Percentiles rank a stretch among this genome's conserved stretches.
phyloP scores from a whole-genome alignment of 2,113 vertebrate species.

The Equus przewalskii region DNA sequence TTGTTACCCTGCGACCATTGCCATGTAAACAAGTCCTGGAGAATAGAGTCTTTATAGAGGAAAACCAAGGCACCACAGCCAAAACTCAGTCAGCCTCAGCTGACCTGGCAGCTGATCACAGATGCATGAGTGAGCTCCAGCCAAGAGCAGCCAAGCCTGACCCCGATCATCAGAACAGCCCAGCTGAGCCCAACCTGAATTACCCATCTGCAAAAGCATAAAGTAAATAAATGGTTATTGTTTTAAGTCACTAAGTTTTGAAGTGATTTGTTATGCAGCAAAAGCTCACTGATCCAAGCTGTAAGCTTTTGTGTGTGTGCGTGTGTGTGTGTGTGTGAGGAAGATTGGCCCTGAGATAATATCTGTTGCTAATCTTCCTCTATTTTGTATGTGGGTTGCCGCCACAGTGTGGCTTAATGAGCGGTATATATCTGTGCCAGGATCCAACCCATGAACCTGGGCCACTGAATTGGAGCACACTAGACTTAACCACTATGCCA shows the following conservation, averaged over 20 bases:
- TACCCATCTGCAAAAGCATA: slow-evolving; percentile 13
- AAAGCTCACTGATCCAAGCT: slow-evolving; percentile 50
- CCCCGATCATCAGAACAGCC: neutral
- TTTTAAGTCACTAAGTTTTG: neutral
- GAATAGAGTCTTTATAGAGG: neutral
- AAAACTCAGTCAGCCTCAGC: neutral
- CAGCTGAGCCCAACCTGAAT: neutral
- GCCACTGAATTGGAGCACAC: too few species aligned
- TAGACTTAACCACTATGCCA: too few species aligned
- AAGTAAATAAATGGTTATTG: neutral
- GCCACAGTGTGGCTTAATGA: too few species aligned
- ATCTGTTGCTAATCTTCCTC: too few species aligned
- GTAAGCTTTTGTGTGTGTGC: too few species aligned
- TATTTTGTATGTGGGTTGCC: too few species aligned
- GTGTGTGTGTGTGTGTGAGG: too few species aligned
- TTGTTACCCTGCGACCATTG: neutral
- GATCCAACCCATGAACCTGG: too few species aligned
- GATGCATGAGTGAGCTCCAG: neutral
- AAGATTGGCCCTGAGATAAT: too few species aligned
- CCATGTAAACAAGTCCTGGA: neutral
- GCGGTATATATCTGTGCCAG: too few species aligned
- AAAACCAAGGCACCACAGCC: neutral
- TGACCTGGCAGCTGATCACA: neutral
- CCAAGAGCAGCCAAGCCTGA: slow-evolving; percentile 10
- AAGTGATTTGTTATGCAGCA: neutral